A percentile compares a stretch with the other conserved stretches of the same genome.
Evolutionary conservation across 2,113 vertebrate genomes (phyloP).

Genomic region (Gracilinanus agilis): DNA sequence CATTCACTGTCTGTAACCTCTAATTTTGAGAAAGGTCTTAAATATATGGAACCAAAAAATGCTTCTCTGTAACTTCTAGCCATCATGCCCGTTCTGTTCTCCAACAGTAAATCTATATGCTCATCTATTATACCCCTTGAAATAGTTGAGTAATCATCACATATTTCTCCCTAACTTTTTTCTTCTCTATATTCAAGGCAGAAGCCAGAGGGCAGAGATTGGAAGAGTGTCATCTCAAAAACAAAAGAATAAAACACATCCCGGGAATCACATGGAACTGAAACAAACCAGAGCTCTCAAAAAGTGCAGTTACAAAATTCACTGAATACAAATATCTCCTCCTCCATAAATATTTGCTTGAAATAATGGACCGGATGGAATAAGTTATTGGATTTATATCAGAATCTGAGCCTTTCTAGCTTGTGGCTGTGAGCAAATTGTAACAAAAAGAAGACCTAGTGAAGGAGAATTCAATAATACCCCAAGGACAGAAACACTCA

Average conservation of each 20-base stretch:
- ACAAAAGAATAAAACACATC: not conserved
- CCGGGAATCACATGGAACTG: not conserved
- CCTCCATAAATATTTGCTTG: not conserved
- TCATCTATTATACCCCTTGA: not conserved
- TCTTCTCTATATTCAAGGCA: not conserved
- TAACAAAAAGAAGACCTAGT: not conserved
- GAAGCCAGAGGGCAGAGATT: not conserved
- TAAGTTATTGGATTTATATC: not conserved
- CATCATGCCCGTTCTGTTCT: no score
- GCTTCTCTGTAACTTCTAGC: not conserved
- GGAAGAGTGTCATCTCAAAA: not conserved
- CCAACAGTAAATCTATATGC: not conserved
- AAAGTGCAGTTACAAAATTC: not conserved
- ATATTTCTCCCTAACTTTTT: not conserved
- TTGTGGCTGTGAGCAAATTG: not conserved
- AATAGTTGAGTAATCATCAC: not conserved
- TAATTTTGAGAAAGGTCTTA: not conserved
- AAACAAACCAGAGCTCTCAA: not conserved
- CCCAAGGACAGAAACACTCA: not conserved
- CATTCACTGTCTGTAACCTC: not conserved
- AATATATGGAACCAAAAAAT: not conserved
- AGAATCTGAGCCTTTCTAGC: not conserved
- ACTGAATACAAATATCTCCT: not conserved
- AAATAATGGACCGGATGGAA: not conserved
- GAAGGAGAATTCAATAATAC: not conserved